phyloP scores from a whole-genome alignment of 2,113 vertebrate genomes.

The Prionailurus bengalensis region DNA sequence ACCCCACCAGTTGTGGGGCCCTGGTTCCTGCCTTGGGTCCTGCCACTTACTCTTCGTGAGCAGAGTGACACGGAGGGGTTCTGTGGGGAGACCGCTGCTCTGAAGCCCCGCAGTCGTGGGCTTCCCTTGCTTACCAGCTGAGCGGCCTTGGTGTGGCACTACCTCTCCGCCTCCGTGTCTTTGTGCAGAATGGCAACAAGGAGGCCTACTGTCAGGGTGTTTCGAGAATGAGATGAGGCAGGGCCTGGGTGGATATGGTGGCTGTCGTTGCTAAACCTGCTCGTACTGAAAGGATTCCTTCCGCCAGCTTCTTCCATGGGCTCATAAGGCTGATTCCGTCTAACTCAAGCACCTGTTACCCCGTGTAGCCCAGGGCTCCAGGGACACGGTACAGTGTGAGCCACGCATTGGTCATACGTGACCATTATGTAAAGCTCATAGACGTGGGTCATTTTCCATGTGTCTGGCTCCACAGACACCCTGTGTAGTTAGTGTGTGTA shows the following conservation, averaged over 20 bases:
- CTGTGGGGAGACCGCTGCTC: neutral
- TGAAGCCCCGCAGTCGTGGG: neutral
- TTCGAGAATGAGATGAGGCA: slow-evolving; percentile 21
- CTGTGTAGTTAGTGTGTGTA: neutral
- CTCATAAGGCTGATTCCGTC: neutral
- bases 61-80: neutral
- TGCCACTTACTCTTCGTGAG: neutral
- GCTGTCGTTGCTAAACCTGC: neutral
- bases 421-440: slow-evolving; percentile 27
- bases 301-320: neutral
- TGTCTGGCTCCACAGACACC: neutral
- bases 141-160: neutral
- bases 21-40: neutral
- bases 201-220: neutral
- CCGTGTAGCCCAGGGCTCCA: neutral
- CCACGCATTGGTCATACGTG: neutral
- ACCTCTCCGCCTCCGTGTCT: neutral
- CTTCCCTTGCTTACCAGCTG: neutral
- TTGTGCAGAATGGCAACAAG: neutral
- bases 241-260: neutral
- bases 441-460: slow-evolving; percentile 4
- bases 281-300: slow-evolving; percentile 32
- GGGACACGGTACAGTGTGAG: neutral
- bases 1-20: neutral
- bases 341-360: neutral